Evolutionary conservation across 2,113 vertebrate genomes (phyloP).

Genomic region (Cheilinus undulatus): DNA sequence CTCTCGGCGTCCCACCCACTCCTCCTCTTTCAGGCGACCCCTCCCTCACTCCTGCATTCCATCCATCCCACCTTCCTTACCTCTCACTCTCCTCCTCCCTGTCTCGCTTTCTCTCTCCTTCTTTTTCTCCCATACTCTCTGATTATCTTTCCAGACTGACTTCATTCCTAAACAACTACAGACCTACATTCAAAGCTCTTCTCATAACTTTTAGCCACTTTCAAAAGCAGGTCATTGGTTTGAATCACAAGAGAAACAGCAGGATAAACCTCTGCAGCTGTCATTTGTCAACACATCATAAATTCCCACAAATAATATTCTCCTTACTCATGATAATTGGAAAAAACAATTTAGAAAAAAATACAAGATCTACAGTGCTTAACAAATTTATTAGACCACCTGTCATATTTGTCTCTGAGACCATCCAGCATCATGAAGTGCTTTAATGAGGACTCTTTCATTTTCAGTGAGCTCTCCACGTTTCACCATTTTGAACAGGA

Average conservation of each 20-base stretch:
- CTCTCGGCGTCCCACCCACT: constrained; percentile 35
- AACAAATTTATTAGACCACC: no score
- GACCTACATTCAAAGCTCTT: constrained; percentile 50
- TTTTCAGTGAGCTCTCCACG: no score
- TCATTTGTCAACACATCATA: constrained; percentile 27
- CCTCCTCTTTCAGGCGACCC: constrained; percentile 57
- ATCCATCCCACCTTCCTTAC: constrained; percentile 62
- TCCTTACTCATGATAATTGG: no score
- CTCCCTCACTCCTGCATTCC: constrained; percentile 61
- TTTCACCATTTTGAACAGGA: no score
- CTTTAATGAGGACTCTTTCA: no score
- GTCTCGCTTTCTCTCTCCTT: constrained; percentile 8
- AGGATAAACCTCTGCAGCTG: constrained; percentile 12
- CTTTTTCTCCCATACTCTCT: constrained; percentile 40
- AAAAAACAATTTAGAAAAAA: neutral
- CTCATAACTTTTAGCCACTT: constrained; percentile 25
- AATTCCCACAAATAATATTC: neutral
- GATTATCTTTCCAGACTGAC: constrained; percentile 78
- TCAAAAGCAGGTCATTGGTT: constrained; percentile 5
- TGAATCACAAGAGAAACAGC: neutral
- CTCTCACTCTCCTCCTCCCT: constrained; percentile 41
- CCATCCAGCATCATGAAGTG: no score
- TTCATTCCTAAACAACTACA: constrained; percentile 69
- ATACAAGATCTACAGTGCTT: no score
- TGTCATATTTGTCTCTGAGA: no score